Conservation (phyloP, 2,113 vertebrate species). For the Macroglossus sobrinus region DNA sequence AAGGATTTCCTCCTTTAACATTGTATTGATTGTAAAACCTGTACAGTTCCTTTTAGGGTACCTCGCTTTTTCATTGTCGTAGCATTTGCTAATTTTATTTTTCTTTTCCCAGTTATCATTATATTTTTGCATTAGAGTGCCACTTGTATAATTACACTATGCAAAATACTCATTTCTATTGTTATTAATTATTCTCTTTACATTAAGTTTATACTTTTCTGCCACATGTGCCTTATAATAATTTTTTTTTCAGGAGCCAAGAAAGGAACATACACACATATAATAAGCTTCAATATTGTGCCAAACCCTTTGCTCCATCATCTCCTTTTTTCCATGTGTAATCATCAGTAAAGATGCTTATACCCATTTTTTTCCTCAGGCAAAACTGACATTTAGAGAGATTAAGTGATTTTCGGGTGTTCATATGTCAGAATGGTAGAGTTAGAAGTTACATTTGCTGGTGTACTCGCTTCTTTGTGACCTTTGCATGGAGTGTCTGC, state of each 20-base stretch:
- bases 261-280: not conserved
- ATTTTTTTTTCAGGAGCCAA: not conserved
- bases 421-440: not conserved
- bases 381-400: slow-evolving; percentile 30
- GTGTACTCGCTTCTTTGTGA: not conserved
- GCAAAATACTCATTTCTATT: not conserved
- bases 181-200: not conserved
- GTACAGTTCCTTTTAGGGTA: not conserved
- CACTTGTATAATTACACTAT: not conserved
- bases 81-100: not conserved
- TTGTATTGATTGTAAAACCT: not conserved
- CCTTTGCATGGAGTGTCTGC: not conserved
- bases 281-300: not conserved
- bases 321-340: not conserved
- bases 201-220: not conserved
- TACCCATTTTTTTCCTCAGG: not conserved
- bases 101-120: not conserved
- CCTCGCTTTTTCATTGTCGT: not conserved
- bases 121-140: not conserved
- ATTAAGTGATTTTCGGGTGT: not conserved
- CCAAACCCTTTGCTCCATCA: not conserved
- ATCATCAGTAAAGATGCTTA: not conserved
- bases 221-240: not conserved
- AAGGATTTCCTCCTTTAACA: not conserved
- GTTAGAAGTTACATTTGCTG: not conserved